Evolutionary conservation across 1,140 invertebrate genomes (phyloP).

Genomic region (Zeugodacus cucurbitae): DNA sequence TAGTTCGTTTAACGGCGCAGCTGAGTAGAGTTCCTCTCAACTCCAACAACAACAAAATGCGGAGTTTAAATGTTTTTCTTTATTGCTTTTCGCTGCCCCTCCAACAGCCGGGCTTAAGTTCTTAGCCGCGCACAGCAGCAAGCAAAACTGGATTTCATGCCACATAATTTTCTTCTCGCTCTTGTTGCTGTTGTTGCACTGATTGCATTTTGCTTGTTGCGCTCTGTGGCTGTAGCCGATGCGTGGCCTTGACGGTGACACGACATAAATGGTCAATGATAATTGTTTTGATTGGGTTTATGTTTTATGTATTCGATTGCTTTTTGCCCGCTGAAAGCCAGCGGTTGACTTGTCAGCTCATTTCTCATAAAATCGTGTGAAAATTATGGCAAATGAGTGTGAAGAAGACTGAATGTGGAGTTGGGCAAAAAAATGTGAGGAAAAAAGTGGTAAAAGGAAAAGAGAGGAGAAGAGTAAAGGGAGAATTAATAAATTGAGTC

Average conservation of each 20-base stretch:
- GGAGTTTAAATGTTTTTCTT: neutral
- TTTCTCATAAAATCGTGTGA: conserved; percentile 27
- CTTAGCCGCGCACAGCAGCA: neutral
- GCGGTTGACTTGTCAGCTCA: neutral
- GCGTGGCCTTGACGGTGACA: conserved; percentile 24
- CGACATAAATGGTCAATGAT: conserved; percentile 25
- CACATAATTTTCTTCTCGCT: neutral
- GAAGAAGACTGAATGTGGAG: too few relatives aligned
- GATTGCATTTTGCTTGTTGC: neutral
- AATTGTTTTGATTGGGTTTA: conserved; percentile 29
- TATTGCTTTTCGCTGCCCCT: neutral
- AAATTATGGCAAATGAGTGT: conserved; percentile 11
- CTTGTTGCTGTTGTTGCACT: neutral
- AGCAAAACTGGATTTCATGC: conserved; percentile 30
- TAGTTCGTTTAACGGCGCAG: neutral
- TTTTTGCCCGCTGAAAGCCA: neutral
- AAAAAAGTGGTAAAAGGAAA: too few relatives aligned
- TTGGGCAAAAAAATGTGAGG: too few relatives aligned
- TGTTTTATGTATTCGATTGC: neutral
- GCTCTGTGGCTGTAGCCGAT: neutral
- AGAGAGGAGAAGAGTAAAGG: too few relatives aligned
- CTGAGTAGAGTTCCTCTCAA: neutral
- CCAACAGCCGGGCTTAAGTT: neutral
- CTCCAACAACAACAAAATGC: neutral
- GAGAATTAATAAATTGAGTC: too few relatives aligned